Base-by-base conservation (phyloP, 92 coral and sea anemone species). In the Galaxea fascicularis region DNA sequence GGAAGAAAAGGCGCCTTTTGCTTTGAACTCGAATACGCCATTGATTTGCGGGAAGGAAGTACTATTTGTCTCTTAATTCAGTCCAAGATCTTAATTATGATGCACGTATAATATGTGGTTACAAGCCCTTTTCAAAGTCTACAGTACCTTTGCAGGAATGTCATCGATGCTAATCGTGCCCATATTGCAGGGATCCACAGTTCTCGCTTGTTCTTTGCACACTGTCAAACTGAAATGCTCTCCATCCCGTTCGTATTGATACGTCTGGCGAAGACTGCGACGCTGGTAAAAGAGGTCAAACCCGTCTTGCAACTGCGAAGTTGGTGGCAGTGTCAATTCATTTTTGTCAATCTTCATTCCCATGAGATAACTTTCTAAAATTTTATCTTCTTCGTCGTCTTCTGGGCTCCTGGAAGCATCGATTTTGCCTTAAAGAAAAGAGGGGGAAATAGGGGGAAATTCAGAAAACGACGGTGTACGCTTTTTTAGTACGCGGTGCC, bases 131-230 rank as follows among this genome's bases (percentile, higher is more conserved):
- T 14, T 0, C 25, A 63, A 11, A 63, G 29, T 63, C 16, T 29
- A 20, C 13, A 30, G 26, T 78, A 81, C 85, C 85, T n/a, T 81
- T 81, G 56, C 68, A 10, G 35, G 28, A 1, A 71, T 53, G 21
- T 54, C 65, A 14, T 41, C 57, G 28, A 71, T 10, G 24, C 44
- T 69, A 17, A 26, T 35, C 17, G 20, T 20, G 0, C 54, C 77
- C 15, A 8, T 18, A 10, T 68, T 44, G 30, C 29, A 44, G 4
- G 29, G 52, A 56, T 70, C 52, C 52, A 60, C 62, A 4, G 57
- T 65, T 11, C 39, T 57, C 25, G 67, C 68, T 73, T 78, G 73
- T 0, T 89, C 92, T 64, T 89, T 89, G 58, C 92, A 89, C 31
- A 89, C 73, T 12, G 86, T 85, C 64, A 89, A 57, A 4, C 73